Evolutionary conservation across 2,888 invertebrate species (phyloP).

Genomic region (Marasmarcha lunaedactyla): DNA sequence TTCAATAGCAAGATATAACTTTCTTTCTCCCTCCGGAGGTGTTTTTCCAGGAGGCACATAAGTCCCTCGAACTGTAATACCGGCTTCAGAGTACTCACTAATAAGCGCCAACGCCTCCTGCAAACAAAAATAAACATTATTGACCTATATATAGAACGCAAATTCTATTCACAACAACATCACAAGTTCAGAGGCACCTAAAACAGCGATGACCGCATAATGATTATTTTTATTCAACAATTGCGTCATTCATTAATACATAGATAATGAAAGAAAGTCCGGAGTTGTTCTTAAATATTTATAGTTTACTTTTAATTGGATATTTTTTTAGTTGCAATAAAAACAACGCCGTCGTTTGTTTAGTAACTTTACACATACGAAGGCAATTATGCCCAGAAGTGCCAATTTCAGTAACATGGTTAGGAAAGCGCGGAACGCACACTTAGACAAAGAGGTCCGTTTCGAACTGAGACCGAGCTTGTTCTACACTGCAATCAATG

Average conservation of each 20-base stretch:
- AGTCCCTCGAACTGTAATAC: slow-evolving; percentile 98
- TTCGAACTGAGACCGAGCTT: background rate
- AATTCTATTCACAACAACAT: background rate
- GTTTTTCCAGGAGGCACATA: slow-evolving; percentile 91
- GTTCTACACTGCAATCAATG: background rate
- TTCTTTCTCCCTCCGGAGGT: slow-evolving; percentile 93
- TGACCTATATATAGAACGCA: background rate
- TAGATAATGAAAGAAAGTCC: background rate
- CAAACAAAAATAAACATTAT: slow-evolving; percentile 11
- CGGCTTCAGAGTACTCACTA: slow-evolving; percentile 98
- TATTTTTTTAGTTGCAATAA: slow-evolving; percentile 18
- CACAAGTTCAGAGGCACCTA: background rate
- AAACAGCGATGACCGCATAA: background rate
- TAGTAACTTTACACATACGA: slow-evolving; percentile 47
- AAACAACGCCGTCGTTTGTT: slow-evolving; percentile 29
- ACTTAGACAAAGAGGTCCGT: background rate
- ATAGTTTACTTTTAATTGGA: slow-evolving; percentile 19
- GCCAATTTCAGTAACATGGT: slow-evolving; percentile 42
- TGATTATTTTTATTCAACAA: background rate
- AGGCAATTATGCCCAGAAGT: slow-evolving; percentile 43
- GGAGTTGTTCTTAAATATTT: slow-evolving; percentile 1
- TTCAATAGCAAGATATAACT: slow-evolving; percentile 98
- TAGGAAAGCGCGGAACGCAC: slow-evolving; percentile 10
- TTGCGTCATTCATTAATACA: slow-evolving; percentile 1
- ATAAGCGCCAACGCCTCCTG: slow-evolving; percentile 97